phyloP scores from a whole-genome alignment of 1,140 invertebrate genomes.

The Chironomus striatipennis region DNA sequence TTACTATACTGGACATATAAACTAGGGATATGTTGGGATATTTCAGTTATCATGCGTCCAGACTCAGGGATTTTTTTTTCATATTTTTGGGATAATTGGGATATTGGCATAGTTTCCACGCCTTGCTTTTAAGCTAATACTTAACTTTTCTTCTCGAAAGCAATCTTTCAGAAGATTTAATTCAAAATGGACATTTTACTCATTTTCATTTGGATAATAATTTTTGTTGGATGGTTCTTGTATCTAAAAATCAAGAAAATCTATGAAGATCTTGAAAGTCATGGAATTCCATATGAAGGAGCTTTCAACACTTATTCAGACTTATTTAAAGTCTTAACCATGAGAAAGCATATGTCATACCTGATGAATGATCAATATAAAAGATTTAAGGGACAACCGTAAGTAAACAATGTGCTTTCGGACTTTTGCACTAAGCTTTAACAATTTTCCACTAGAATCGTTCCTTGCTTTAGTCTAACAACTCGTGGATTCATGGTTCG shows the following conservation, averaged over 20 bases:
- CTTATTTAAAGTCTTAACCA: slow-evolving; percentile 12
- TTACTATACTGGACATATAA: too few species aligned
- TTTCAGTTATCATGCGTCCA: too few species aligned
- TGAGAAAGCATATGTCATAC: neutral
- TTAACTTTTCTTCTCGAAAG: too few species aligned
- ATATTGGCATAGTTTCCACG: too few species aligned
- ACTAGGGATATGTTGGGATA: too few species aligned
- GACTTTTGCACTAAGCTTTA: too few species aligned
- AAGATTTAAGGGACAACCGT: neutral
- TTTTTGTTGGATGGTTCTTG: neutral
- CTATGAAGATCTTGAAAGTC: slow-evolving; percentile 27
- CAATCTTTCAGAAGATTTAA: too few species aligned
- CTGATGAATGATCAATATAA: neutral
- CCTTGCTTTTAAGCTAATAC: too few species aligned
- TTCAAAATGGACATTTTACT: neutral
- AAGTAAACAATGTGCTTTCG: neutral
- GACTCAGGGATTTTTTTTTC: too few species aligned
- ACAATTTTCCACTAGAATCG: too few species aligned
- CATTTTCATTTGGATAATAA: neutral
- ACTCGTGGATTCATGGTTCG: neutral
- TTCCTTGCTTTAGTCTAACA: too few species aligned
- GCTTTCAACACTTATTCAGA: slow-evolving; percentile 29
- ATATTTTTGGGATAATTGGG: too few species aligned
- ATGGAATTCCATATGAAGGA: slow-evolving; percentile 25
- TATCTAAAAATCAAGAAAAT: neutral